These are phyloP conservation scores for Hydropsyche betteni DNA, from an alignment of 2,888 invertebrate genomes.

Conservation along the genomic window DNA sequence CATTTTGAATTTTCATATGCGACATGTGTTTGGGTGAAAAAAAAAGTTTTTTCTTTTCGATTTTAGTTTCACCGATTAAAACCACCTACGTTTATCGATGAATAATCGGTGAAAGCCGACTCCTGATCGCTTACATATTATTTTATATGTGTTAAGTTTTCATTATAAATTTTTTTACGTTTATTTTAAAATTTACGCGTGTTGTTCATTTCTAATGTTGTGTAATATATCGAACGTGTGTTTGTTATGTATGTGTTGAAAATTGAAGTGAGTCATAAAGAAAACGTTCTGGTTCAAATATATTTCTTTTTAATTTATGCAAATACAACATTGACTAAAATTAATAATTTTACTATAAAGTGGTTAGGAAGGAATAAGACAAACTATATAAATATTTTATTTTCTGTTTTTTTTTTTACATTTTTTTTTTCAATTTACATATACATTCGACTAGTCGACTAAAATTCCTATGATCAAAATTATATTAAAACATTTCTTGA, in stretches of 20 bases:
- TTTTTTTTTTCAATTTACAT: constrained; percentile 18
- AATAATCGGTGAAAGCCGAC: constrained; percentile 22
- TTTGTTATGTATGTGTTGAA: neutral
- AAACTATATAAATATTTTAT: constrained; percentile 39
- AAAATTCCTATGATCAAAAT: constrained; percentile 13
- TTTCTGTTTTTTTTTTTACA: constrained; percentile 9
- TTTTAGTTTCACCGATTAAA: constrained; percentile 19
- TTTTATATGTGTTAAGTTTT: constrained; percentile 1
- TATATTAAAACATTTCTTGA: constrained; percentile 2
- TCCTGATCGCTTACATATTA: neutral
- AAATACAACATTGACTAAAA: neutral
- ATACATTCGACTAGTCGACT: constrained; percentile 12
- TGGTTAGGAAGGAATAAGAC: constrained; percentile 36
- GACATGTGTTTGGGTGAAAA: too few species aligned
- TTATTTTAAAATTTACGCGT: neutral
- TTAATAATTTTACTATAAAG: neutral
- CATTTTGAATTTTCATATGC: too few species aligned
- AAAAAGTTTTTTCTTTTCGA: neutral
- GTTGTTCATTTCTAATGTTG: constrained; percentile 15
- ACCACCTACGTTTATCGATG: constrained; percentile 14
- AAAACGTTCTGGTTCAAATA: constrained; percentile 1
- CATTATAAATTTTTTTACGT: neutral
- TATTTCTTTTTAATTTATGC: constrained; percentile 17
- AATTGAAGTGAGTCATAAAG: neutral
- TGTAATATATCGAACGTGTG: constrained; percentile 6